Percentiles rank a stretch among this genome's conserved stretches.
These are phyloP conservation scores for Climacteris rufus DNA, from an alignment of 2,113 vertebrate genomes.

Conservation along the genomic window DNA sequence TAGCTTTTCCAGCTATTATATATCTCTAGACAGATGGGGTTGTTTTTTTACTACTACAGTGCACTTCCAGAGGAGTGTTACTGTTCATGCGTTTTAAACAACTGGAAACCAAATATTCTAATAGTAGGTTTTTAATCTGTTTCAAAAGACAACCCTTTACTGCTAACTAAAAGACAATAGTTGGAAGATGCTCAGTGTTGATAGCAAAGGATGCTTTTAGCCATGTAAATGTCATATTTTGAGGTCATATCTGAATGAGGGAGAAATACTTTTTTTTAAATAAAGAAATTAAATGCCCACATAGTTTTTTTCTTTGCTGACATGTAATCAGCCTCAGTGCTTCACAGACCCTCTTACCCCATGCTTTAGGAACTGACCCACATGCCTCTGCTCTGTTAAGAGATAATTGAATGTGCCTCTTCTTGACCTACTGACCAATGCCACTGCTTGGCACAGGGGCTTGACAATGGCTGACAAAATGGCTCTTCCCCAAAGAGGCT, in stretches of 20 bases:
- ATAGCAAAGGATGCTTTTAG: background rate
- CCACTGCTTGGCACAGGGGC: background rate
- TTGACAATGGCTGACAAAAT: background rate
- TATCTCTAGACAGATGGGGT: background rate
- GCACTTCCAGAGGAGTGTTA: background rate
- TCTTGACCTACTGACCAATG: background rate
- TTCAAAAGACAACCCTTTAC: constrained; percentile 35
- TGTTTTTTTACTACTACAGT: background rate
- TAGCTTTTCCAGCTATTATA: background rate
- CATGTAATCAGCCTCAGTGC: background rate
- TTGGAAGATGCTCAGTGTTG: background rate
- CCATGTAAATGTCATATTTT: constrained; percentile 16
- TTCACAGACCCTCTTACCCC: background rate
- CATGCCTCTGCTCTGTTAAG: background rate
- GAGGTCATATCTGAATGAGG: background rate
- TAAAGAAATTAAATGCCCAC: background rate
- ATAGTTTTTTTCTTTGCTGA: background rate
- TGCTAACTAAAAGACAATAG: background rate
- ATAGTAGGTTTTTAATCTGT: constrained; percentile 12
- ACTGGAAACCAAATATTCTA: constrained; percentile 21
- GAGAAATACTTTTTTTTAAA: background rate
- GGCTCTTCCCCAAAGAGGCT: background rate
- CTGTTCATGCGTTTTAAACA: constrained; percentile 12
- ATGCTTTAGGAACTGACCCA: background rate
- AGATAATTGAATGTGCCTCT: background rate